Evolutionary conservation across 1,140 invertebrate species (phyloP).

Genomic region (Tribolium castaneum): DNA sequence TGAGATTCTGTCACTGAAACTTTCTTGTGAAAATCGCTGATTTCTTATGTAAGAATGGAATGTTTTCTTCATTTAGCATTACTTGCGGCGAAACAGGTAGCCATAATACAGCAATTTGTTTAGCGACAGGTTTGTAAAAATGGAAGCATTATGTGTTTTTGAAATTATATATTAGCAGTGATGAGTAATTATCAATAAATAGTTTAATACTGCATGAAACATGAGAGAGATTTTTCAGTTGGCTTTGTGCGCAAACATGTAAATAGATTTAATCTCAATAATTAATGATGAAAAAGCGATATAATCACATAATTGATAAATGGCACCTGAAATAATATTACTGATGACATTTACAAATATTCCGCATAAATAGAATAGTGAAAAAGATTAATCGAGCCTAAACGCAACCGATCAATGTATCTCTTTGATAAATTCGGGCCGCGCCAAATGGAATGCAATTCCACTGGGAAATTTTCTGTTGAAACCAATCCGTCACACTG

Average conservation of each 20-base stretch:
- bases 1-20: not conserved
- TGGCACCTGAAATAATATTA: slow-evolving; percentile 37
- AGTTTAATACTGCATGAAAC: slow-evolving; percentile 18
- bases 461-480: slow-evolving; percentile 54
- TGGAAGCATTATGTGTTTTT: not conserved
- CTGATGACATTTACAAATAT: slow-evolving; percentile 40
- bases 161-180: not conserved
- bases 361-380: slow-evolving; percentile 42
- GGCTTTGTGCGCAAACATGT: slow-evolving; percentile 24
- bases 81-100: not conserved
- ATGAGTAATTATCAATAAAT: slow-evolving; percentile 28
- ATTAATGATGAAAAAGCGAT: slow-evolving; percentile 42
- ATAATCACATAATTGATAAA: slow-evolving; percentile 41
- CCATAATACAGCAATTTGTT: not conserved
- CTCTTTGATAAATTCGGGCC: slow-evolving; percentile 46
- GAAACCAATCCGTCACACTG: slow-evolving; percentile 53
- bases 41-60: not conserved
- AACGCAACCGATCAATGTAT: slow-evolving; percentile 45
- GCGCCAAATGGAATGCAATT: slow-evolving; percentile 52
- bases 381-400: slow-evolving; percentile 48
- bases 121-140: not conserved
- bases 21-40: not conserved
- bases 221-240: slow-evolving; percentile 26
- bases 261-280: slow-evolving; percentile 42
- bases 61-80: not conserved